These are phyloP conservation scores for Loxodonta africana DNA, from an alignment of 2,113 vertebrate genomes.

Conservation along the genomic window DNA sequence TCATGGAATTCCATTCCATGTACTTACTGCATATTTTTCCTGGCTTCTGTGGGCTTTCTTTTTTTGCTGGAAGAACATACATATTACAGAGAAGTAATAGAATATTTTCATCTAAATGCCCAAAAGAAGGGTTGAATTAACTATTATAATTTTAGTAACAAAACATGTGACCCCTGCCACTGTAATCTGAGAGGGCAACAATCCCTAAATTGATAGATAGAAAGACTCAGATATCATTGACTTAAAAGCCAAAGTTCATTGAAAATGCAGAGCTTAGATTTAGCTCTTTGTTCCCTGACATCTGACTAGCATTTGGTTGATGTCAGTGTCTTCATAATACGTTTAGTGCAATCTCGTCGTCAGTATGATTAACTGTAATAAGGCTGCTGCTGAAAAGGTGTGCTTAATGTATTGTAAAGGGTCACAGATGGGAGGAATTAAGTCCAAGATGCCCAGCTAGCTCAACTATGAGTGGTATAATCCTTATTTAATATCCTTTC, in stretches of 20 bases:
- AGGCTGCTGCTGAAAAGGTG: conserved; percentile 81
- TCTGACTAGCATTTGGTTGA: conserved; percentile 84
- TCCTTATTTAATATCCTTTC: conserved; percentile 81
- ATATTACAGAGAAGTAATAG: neutral
- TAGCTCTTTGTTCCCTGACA: conserved; percentile 78
- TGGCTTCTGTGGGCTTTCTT: neutral
- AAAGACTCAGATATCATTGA: conserved; percentile 72
- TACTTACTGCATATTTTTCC: neutral
- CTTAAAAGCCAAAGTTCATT: conserved; percentile 78
- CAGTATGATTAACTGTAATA: conserved; percentile 83
- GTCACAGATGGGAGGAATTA: conserved; percentile 82
- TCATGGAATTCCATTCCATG: neutral
- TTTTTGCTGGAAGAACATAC: conserved; percentile 24
- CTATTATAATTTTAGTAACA: neutral
- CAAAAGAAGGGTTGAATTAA: neutral
- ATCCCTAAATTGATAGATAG: conserved; percentile 37
- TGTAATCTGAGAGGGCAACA: neutral
- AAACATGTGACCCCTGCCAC: neutral
- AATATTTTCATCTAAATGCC: neutral
- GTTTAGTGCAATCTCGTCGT: conserved; percentile 81
- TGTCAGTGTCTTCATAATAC: conserved; percentile 78
- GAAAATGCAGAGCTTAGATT: conserved; percentile 67
- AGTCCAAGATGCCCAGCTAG: conserved; percentile 80
- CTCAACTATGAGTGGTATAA: conserved; percentile 83
- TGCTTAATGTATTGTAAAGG: conserved; percentile 85